Base-by-base conservation (phyloP, 2,888 invertebrate species). In the Tinea semifulvella region DNA sequence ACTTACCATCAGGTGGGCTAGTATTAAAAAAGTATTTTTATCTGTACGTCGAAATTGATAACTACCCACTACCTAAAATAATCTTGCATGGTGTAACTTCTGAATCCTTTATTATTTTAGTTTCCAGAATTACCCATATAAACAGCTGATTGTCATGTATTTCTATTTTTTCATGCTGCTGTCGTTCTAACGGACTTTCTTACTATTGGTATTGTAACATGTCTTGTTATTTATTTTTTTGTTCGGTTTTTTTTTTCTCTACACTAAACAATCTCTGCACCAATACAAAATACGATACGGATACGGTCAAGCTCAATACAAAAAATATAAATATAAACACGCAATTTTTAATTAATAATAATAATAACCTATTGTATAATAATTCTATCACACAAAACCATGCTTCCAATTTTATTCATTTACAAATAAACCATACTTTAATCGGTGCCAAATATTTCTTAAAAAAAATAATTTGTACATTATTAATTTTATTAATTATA, bases 261-360 rank as follows among this genome's bases (percentile, higher is more conserved):
- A 39, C 26, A 43, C 17, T 25, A 46, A 43, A 50, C 51, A 49
- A 55, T 50, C 49, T 60, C 3, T 64, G 67, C 74, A 76, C 77
- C 71, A 75, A 77, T 69, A 71, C 16, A 67, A 66, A 69, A 67
- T 57, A 58, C 64, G 65, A 66, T 64, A 59, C 66, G 57, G 36
- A 69, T 73, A 56, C 73, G 68, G 72, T 75, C 76, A 80, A 77
- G 80, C 77, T 72, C 71, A 61, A 68, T 60, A 60, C 60, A 80
- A 79, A 77, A 80, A 80, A 80, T 71, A 71, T 67, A 77, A 71
- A 74, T 71, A 64, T 48, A 77, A 77, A 79, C 76, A 79, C 51
- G 69, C 74, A 53, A 77, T 80, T 68, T 65, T 80, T 62, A 75
- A 79, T 52, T 59, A 70, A 26, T 76, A 65, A 71, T 52, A 28